Conservation (phyloP, 2,888 invertebrate species). For the Monoplex corrugatus region DNA sequence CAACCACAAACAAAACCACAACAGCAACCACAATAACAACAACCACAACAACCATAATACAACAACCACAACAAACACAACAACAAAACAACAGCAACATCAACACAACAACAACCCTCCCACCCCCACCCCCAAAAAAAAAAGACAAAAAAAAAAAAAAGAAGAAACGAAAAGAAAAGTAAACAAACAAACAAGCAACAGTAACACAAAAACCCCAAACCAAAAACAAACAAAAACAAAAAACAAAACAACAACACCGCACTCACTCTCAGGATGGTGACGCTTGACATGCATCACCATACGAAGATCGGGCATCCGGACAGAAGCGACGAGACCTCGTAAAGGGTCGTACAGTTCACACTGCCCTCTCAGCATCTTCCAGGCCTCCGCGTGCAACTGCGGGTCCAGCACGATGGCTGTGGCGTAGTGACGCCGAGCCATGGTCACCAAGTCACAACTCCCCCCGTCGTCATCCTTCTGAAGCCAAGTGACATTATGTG, state of each 20-base stretch:
- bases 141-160: no score
- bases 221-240: neutral
- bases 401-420: slow-evolving; percentile 34
- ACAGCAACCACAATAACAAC: no score
- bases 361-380: neutral
- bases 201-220: neutral
- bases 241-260: neutral
- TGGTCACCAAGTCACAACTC: slow-evolving; percentile 4
- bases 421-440: neutral
- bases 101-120: no score
- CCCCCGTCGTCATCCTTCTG: slow-evolving; percentile 17
- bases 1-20: no score
- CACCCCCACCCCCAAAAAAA: no score
- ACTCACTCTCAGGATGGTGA: neutral
- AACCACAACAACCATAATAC: no score
- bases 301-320: slow-evolving; percentile 13
- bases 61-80: no score
- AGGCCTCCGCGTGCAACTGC: neutral
- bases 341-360: slow-evolving; percentile 19
- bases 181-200: no score
- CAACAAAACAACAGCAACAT: no score
- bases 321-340: neutral
- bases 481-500: neutral
- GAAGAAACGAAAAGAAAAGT: no score
- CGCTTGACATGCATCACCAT: neutral